phyloP scores from a whole-genome alignment of 1,140 invertebrate species.

The Zelostemma sp. region DNA sequence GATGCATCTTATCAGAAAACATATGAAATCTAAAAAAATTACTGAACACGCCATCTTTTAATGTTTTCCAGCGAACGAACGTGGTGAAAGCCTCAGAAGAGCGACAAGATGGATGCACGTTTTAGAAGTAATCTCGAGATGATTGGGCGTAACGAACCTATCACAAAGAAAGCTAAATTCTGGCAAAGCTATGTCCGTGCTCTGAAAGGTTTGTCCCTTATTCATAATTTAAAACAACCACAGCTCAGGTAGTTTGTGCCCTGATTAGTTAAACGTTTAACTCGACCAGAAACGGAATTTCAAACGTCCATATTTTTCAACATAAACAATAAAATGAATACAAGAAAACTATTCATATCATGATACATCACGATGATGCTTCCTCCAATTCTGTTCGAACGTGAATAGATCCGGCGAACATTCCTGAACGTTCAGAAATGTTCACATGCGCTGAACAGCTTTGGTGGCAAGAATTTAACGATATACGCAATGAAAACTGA shows the following conservation, averaged over 20 bases:
- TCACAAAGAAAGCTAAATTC: constrained; percentile 92
- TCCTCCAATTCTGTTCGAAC: no score
- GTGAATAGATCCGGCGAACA: no score
- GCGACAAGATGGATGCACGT: constrained; percentile 81
- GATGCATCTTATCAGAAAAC: no score
- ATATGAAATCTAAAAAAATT: constrained; percentile 2
- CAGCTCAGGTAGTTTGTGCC: no score
- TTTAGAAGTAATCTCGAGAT: constrained; percentile 92
- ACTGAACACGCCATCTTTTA: constrained; percentile 10
- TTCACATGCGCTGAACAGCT: no score
- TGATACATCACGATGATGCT: no score
- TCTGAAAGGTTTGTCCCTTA: constrained; percentile 79
- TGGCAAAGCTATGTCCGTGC: constrained; percentile 92
- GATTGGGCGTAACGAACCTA: constrained; percentile 91
- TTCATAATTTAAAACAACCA: no score
- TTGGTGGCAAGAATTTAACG: no score
- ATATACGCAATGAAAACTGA: neutral
- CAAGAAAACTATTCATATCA: constrained; percentile 50
- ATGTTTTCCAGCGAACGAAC: constrained; percentile 76
- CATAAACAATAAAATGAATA: constrained; percentile 51
- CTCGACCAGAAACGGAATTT: constrained; percentile 23
- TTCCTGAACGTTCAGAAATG: no score
- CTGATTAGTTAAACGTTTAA: constrained; percentile 67
- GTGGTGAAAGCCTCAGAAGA: constrained; percentile 69
- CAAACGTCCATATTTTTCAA: constrained; percentile 42